phyloP scores from a whole-genome alignment of 1,140 invertebrate species.

The Linepithema humile region DNA sequence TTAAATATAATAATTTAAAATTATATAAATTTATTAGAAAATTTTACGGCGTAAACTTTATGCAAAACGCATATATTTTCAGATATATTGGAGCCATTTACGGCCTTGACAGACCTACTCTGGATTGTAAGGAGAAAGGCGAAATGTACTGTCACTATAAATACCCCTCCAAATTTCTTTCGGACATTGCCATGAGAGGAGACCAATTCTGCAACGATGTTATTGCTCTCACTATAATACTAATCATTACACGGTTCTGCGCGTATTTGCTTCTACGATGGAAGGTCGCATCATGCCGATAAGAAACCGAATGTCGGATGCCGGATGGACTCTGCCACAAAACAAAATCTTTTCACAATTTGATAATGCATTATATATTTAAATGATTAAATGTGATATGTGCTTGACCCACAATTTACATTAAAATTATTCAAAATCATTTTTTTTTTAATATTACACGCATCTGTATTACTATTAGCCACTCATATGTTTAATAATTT shows the following conservation, averaged over 20 bases:
- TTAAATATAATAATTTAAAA: background rate
- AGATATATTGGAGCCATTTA: constrained; percentile 91
- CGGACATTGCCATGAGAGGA: constrained; percentile 91
- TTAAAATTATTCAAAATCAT: too few relatives aligned
- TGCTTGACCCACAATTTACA: background rate
- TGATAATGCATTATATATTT: background rate
- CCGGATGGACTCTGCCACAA: background rate
- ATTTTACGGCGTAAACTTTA: background rate
- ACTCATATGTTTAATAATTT: background rate
- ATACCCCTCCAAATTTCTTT: constrained; percentile 90
- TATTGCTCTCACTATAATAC: constrained; percentile 88
- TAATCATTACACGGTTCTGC: constrained; percentile 88
- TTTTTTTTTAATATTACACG: too few relatives aligned
- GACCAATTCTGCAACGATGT: constrained; percentile 94
- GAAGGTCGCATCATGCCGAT: constrained; percentile 89
- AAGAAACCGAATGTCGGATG: constrained; percentile 74
- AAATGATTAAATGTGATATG: background rate
- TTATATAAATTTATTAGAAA: constrained; percentile 31
- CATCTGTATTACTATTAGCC: background rate
- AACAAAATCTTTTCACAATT: background rate
- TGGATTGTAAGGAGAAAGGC: constrained; percentile 85
- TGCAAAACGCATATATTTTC: constrained; percentile 27
- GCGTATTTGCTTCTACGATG: constrained; percentile 93
- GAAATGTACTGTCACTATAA: constrained; percentile 90
- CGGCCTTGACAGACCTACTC: constrained; percentile 88